Evolutionary conservation across 2,797 vertebrate genomes (phyloP), one percentile per base, ranked within the genome.

Genomic region (Mus spretus): DNA sequence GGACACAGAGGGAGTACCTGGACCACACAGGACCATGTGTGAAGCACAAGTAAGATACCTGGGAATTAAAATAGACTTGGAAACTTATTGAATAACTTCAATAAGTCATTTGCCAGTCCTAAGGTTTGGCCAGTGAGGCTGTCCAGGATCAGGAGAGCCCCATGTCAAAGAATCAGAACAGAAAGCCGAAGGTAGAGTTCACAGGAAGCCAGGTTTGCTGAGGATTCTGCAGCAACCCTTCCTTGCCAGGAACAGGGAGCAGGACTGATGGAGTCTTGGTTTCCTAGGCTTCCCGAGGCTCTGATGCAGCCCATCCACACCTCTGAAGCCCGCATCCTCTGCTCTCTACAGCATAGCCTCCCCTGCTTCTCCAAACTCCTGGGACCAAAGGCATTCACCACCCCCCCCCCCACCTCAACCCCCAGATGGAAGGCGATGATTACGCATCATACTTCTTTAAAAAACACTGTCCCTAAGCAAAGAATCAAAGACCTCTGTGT

Each of bases 401-500:
- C 28, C 14, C 22, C 13, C 53, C 13, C 53, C 13, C 53, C 13
- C 53, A 14, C 53, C 50, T 50, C 50, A 50, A 10, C 24, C 17
- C 1, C 4, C 1, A 40, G n/a, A 37, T 55, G 47, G 1, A 14
- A 65, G 28, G n/a, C 28, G 0, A 14, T 4, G 10, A 2, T 31
- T 28, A 5, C 1, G 4, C 4, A 6, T 2, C 47, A 24, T 14
- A 12, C 65, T 81, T 63, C 40, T n/a, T 80, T 55, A 22, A 10
- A 61, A 15, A 5, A 61, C 20, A 22, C 20, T 13, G 10, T n/a
- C 77, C 83, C 57, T 26, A 6, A 65, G n/a, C 26, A n/a, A 57
- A 19, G 9, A 44, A 19, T 40, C 19, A 22, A 24, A 34, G 55
- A 5, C 40, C 57, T 12, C 9, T 13, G 10, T 65, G 78, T 24